These are phyloP conservation scores for Dryocosmus kuriphilus DNA, from an alignment of 2,888 invertebrate species.

Conservation along the genomic window DNA sequence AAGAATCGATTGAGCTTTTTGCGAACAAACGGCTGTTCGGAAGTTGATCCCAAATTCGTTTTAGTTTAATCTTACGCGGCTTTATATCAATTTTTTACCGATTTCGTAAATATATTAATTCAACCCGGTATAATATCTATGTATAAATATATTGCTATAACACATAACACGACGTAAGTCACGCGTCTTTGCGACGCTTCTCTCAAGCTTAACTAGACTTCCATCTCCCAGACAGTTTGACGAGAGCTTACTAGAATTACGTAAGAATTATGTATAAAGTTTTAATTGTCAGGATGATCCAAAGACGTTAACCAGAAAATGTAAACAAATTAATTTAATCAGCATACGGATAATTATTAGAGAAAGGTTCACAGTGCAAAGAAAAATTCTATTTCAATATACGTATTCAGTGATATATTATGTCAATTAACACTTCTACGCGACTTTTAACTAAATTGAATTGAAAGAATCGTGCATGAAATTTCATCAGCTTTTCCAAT, in stretches of 20 bases:
- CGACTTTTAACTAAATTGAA: no score
- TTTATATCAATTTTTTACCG: background rate
- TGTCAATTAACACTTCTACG: no score
- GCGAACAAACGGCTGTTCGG: slow-evolving; percentile 11
- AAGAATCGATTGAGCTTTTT: slow-evolving; percentile 38
- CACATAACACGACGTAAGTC: slow-evolving; percentile 29
- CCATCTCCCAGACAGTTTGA: slow-evolving; percentile 17
- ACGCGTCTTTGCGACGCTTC: background rate
- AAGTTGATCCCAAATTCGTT: slow-evolving; percentile 37
- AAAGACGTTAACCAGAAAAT: background rate
- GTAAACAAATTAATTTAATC: background rate
- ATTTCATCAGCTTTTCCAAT: no score
- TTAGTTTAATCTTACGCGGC: background rate
- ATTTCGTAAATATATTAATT: slow-evolving; percentile 11
- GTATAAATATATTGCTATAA: slow-evolving; percentile 35
- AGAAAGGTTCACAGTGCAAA: background rate
- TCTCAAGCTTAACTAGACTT: slow-evolving; percentile 7
- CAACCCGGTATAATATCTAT: slow-evolving; percentile 21
- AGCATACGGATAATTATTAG: background rate
- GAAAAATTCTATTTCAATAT: background rate
- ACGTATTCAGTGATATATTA: no score
- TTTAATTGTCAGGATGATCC: slow-evolving; percentile 8
- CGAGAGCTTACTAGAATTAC: slow-evolving; percentile 14
- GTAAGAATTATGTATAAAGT: slow-evolving; percentile 21
- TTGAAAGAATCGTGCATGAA: no score